phyloP scores from a whole-genome alignment of 2,113 vertebrate genomes.

The Bufo gargarizans region DNA sequence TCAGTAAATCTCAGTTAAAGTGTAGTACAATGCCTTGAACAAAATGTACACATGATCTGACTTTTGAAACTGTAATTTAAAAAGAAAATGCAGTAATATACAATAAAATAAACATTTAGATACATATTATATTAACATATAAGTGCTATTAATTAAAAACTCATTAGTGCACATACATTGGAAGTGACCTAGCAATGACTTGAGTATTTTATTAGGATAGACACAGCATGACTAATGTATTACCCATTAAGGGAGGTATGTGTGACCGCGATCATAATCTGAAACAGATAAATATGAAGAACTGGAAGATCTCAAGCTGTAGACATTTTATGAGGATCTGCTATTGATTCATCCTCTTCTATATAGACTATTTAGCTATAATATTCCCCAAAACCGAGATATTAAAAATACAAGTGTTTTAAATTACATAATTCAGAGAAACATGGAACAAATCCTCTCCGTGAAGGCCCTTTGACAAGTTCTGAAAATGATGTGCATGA shows the following conservation, averaged over 20 bases:
- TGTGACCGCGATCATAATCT: slow-evolving; percentile 41
- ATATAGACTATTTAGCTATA: slow-evolving; percentile 1
- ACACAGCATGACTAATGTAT: slow-evolving; percentile 46
- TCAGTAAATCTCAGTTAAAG: too few species aligned
- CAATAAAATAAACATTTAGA: too few species aligned
- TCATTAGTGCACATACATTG: background rate
- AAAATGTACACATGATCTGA: too few species aligned
- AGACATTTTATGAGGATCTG: slow-evolving; percentile 46
- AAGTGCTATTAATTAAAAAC: background rate
- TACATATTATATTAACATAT: too few species aligned
- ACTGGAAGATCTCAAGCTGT: slow-evolving; percentile 31
- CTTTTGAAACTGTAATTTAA: too few species aligned
- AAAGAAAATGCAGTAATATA: too few species aligned
- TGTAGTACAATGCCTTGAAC: too few species aligned
- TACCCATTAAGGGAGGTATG: slow-evolving; percentile 35
- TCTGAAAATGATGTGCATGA: slow-evolving; percentile 11
- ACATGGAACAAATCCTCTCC: background rate
- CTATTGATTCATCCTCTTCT: slow-evolving; percentile 30
- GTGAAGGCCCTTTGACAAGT: slow-evolving; percentile 25
- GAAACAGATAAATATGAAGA: slow-evolving; percentile 48
- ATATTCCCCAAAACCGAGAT: background rate
- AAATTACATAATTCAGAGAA: slow-evolving; percentile 37
- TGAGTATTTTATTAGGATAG: slow-evolving; percentile 9
- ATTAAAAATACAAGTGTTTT: slow-evolving; percentile 36
- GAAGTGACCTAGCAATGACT: slow-evolving; percentile 21